Conservation (phyloP, 2,113 vertebrate genomes). For the Eira barbara region DNA sequence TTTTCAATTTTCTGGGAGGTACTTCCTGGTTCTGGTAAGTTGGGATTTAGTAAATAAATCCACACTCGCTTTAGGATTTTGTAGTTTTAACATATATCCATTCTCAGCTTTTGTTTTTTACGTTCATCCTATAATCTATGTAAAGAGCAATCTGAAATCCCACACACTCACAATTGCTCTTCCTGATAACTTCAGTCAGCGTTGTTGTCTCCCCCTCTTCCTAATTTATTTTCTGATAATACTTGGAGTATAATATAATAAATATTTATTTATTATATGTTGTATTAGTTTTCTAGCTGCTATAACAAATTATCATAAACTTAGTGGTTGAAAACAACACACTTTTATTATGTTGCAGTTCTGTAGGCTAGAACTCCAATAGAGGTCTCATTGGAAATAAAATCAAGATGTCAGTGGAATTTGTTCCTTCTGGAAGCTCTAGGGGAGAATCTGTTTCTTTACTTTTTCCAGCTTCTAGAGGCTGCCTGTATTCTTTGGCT, state of each 20-base stretch:
- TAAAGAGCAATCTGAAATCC: not conserved
- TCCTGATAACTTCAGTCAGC: not conserved
- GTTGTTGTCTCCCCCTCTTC: not conserved
- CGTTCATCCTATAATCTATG: not conserved
- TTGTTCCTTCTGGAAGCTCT: not conserved
- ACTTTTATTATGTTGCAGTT: not conserved
- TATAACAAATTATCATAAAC: not conserved
- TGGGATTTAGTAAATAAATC: not conserved
- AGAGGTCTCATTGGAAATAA: not conserved
- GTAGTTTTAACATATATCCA: not conserved
- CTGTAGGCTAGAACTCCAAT: not conserved
- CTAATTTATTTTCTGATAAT: conserved; percentile 24
- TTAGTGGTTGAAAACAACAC: not conserved
- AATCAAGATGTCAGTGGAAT: not conserved
- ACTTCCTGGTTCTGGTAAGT: not conserved
- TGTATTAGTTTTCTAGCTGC: conserved; percentile 9
- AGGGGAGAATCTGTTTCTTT: not conserved
- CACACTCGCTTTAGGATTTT: not conserved
- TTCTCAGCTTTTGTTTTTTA: not conserved
- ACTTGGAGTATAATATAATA: not conserved
- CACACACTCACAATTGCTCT: not conserved
- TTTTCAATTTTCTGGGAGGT: not conserved
- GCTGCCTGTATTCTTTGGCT: not conserved
- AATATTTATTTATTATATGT: not conserved
- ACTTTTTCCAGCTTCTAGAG: not conserved